Percentiles rank a stretch among this genome's conserved stretches.
Evolutionary conservation across 1,140 invertebrate species (phyloP).

Genomic region (Drosophila melanogaster): DNA sequence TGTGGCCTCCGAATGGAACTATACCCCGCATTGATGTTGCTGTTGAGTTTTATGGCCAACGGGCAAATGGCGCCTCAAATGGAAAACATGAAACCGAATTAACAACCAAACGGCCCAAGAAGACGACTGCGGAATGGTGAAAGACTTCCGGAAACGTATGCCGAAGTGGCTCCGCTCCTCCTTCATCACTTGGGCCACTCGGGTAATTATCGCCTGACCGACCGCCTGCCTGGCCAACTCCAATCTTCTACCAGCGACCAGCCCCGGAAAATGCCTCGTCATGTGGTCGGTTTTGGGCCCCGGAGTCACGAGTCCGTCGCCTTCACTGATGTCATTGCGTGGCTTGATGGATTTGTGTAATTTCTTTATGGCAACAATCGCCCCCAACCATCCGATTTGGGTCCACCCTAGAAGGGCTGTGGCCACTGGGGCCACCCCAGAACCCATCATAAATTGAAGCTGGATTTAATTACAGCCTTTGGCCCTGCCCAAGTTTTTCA

Average conservation of each 20-base stretch:
- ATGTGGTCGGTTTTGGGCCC: conserved; percentile 16
- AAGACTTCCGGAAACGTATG: conserved; percentile 51
- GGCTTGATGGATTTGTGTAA: conserved; percentile 72
- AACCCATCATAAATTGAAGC: conserved; percentile 65
- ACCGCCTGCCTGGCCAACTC: too few species aligned
- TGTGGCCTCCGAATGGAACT: conserved; percentile 5
- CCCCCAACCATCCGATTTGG: conserved; percentile 10
- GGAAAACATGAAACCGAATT: conserved; percentile 78
- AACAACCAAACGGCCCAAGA: conserved; percentile 51
- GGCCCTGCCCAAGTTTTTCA: conserved; percentile 34
- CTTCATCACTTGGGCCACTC: conserved; percentile 6
- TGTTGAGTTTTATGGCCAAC: conserved; percentile 67
- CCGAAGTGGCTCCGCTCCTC: conserved; percentile 19
- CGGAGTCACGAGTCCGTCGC: conserved; percentile 14
- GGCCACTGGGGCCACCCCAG: neutral
- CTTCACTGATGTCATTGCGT: conserved; percentile 62
- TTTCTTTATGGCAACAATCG: conserved; percentile 56
- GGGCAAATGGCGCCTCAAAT: conserved; percentile 67
- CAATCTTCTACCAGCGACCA: neutral
- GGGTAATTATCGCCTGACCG: conserved; percentile 53
- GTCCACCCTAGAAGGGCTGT: conserved; percentile 5
- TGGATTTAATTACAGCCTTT: conserved; percentile 74
- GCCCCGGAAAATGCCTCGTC: conserved; percentile 13
- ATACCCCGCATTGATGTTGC: conserved; percentile 20
- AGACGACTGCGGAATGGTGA: conserved; percentile 31